phyloP scores from a whole-genome alignment of 2,113 vertebrate genomes.

The Ondatra zibethicus region DNA sequence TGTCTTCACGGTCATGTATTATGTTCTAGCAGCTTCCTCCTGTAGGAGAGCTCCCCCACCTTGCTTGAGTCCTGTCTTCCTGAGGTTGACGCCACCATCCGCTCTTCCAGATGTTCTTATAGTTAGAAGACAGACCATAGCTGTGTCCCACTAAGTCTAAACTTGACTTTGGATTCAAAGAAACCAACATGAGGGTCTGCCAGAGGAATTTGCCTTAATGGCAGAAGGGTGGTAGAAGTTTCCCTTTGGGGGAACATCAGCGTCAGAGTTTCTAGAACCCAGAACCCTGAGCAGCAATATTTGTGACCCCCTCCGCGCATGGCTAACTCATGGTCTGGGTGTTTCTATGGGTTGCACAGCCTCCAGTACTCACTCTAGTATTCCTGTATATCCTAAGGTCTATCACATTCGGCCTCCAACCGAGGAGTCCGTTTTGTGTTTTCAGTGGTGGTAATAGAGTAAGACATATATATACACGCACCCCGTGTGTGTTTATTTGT shows the following conservation, averaged over 20 bases:
- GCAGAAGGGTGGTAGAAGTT: neutral
- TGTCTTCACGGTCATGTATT: neutral
- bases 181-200: neutral
- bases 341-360: too few species aligned
- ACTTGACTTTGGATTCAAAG: neutral
- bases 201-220: neutral
- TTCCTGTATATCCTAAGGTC: neutral
- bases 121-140: neutral
- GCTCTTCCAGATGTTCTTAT: neutral
- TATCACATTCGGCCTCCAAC: neutral
- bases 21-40: neutral
- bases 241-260: neutral
- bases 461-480: neutral
- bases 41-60: neutral
- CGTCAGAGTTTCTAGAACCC: neutral
- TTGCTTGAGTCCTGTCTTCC: neutral
- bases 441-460: neutral
- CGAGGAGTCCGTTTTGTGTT: neutral
- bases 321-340: rapidly evolving
- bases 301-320: neutral
- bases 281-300: neutral
- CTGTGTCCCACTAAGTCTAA: neutral
- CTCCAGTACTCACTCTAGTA: neutral
- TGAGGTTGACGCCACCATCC: neutral
- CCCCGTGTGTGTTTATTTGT: too few species aligned